phyloP scores from a whole-genome alignment of 1,140 invertebrate genomes.

The Vollenhovia emeryi region DNA sequence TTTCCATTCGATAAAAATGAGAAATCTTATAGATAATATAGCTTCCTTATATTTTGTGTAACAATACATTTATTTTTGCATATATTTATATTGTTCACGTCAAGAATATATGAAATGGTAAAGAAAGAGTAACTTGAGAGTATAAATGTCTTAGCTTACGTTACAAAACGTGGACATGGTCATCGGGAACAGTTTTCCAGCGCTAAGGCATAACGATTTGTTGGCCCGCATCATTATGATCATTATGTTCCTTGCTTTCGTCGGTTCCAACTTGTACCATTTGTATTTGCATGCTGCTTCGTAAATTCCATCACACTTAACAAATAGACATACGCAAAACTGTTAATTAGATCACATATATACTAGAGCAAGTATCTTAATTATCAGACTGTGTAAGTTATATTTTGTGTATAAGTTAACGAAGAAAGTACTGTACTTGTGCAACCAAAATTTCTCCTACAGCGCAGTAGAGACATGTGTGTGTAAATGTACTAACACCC shows the following conservation, averaged over 20 bases:
- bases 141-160: no score
- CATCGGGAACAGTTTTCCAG: conserved; percentile 52
- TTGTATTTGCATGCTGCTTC: conserved; percentile 9
- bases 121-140: no score
- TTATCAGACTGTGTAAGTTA: background rate
- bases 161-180: conserved; percentile 46
- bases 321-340: background rate
- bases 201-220: conserved; percentile 25
- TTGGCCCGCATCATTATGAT: conserved; percentile 36
- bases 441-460: conserved; percentile 27
- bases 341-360: background rate
- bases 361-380: background rate
- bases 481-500: background rate
- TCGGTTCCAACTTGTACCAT: conserved; percentile 17
- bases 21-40: background rate
- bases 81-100: background rate
- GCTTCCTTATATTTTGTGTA: background rate
- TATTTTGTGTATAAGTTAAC: background rate
- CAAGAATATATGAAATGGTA: no score
- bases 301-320: conserved; percentile 30
- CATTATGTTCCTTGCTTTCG: conserved; percentile 23
- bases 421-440: background rate
- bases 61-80: background rate
- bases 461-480: conserved; percentile 35
- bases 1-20: no score